phyloP scores from a whole-genome alignment of 2,113 vertebrate species.

The Oryzias curvinotus region DNA sequence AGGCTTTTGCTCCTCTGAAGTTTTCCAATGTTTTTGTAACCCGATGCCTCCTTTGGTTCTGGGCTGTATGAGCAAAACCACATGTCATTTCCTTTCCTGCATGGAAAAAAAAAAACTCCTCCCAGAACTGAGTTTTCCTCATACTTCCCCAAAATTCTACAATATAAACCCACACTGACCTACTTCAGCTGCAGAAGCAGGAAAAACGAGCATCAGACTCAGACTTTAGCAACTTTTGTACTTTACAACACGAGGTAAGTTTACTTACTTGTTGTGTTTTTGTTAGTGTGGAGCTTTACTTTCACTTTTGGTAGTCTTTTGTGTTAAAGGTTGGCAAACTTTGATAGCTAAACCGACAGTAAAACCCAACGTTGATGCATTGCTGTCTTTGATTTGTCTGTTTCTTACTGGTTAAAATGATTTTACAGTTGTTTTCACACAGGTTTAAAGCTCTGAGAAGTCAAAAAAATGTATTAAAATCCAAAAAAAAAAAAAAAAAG shows the following conservation, averaged over 20 bases:
- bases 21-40: constrained; percentile 35
- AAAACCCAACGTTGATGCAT: neutral
- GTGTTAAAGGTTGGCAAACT: neutral
- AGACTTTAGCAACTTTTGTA: constrained; percentile 5
- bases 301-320: neutral
- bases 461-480: neutral
- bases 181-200: constrained; percentile 33
- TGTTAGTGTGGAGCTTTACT: neutral
- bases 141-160: constrained; percentile 71
- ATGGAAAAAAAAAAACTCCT: constrained; percentile 33
- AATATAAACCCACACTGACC: constrained; percentile 61
- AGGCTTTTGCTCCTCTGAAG: neutral
- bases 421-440: neutral
- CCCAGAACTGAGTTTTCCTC: constrained; percentile 21
- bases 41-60: constrained; percentile 60
- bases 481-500: neutral
- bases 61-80: constrained; percentile 58
- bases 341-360: neutral
- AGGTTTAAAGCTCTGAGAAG: neutral
- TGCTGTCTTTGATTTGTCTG: neutral
- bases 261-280: neutral
- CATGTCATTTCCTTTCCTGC: constrained; percentile 49
- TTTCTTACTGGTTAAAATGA: neutral
- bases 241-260: constrained; percentile 43
- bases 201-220: neutral